These are phyloP conservation scores for Rhamphomyia laevipes DNA, from an alignment of 2,888 invertebrate species.

Conservation along the genomic window DNA sequence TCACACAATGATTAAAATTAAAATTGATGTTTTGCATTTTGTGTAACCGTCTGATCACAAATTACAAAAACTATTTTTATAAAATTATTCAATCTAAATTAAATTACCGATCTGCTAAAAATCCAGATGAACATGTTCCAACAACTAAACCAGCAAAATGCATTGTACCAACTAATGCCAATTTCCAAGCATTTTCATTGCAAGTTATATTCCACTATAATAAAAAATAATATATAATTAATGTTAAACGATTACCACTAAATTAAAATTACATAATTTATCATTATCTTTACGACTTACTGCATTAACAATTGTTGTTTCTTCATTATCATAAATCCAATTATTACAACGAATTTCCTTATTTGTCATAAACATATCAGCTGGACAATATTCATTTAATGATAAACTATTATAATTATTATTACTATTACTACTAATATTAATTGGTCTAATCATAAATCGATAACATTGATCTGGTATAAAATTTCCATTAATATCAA, in stretches of 20 bases:
- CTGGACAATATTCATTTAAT: constrained; percentile 23
- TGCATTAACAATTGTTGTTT: constrained; percentile 46
- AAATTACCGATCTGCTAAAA: constrained; percentile 48
- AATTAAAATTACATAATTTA: not conserved
- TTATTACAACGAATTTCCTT: constrained; percentile 35
- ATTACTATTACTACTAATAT: not conserved
- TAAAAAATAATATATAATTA: not conserved
- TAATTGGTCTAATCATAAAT: constrained; percentile 17
- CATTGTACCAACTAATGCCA: constrained; percentile 47
- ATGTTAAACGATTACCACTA: not conserved
- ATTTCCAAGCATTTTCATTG: constrained; percentile 46
- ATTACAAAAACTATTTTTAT: too few species aligned
- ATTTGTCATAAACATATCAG: constrained; percentile 30
- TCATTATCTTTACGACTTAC: constrained; percentile 33
- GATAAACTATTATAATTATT: not conserved
- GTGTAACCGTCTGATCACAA: too few species aligned
- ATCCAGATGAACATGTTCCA: constrained; percentile 47
- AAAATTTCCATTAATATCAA: constrained; percentile 24
- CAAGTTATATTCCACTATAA: constrained; percentile 49
- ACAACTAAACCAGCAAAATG: constrained; percentile 52
- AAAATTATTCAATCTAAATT: too few species aligned
- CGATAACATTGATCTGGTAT: constrained; percentile 29
- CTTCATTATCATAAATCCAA: constrained; percentile 42
- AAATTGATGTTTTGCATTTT: too few species aligned
- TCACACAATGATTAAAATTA: too few species aligned